Conservation (phyloP, 2,113 vertebrate genomes). For the Emydocephalus ijimae region DNA sequence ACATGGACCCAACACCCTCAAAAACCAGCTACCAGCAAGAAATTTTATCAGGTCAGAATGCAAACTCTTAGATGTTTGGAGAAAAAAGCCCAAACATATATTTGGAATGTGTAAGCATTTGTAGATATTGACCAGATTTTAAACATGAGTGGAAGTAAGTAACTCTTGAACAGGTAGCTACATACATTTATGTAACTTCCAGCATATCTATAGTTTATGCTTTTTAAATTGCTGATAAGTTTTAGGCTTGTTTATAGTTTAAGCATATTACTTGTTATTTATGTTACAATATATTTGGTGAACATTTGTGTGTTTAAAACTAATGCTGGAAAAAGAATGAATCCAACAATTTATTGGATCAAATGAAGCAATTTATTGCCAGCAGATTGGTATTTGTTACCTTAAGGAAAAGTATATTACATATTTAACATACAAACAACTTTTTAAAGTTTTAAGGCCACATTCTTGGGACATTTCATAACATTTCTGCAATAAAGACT, state of each 20-base stretch:
- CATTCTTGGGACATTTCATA: not conserved
- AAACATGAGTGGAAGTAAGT: not conserved
- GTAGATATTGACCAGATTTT: not conserved
- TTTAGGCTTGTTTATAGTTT: not conserved
- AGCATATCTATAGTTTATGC: not conserved
- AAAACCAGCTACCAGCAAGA: not conserved
- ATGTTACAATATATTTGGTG: not conserved
- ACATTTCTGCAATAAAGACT: not conserved
- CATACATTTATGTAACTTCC: not conserved
- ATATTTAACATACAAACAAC: not conserved
- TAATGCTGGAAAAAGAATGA: not conserved
- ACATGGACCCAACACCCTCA: not conserved
- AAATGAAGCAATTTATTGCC: not conserved
- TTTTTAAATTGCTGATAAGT: not conserved
- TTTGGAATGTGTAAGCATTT: not conserved
- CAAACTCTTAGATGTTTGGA: not conserved
- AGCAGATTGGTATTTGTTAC: not conserved
- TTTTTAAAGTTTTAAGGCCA: not conserved
- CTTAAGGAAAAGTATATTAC: not conserved
- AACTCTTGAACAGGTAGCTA: not conserved
- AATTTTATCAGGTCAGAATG: not conserved
- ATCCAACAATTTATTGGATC: not conserved
- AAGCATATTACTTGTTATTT: not conserved
- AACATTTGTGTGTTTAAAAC: not conserved
- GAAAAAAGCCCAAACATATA: not conserved